Conservation (phyloP, 1,140 invertebrate species). For the Rhyacophila brunnea region DNA sequence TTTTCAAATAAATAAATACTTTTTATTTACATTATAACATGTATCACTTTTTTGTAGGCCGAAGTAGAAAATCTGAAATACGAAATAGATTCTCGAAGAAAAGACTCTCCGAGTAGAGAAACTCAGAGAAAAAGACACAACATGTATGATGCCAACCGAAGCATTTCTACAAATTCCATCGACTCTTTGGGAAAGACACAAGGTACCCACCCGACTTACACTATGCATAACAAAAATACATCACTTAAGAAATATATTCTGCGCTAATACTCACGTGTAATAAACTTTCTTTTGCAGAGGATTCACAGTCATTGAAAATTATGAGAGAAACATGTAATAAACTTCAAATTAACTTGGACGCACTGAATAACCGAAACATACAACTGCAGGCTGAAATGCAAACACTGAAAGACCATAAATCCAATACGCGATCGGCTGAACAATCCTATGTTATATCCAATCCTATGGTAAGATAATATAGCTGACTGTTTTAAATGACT, state of each 20-base stretch:
- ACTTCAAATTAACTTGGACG: background rate
- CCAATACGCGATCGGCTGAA: too few species aligned
- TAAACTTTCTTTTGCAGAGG: background rate
- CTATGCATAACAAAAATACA: too few species aligned
- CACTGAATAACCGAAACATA: background rate
- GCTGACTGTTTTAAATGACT: too few species aligned
- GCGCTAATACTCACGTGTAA: background rate
- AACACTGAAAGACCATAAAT: too few species aligned
- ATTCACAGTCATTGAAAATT: background rate
- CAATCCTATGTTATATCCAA: too few species aligned
- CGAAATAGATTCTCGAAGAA: constrained; percentile 13
- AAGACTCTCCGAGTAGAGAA: constrained; percentile 18
- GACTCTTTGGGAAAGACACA: too few species aligned
- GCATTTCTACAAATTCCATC: background rate
- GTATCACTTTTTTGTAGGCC: constrained; percentile 6
- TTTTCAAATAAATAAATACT: too few species aligned
- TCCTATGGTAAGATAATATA: too few species aligned
- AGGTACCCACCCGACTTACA: too few species aligned
- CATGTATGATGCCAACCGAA: constrained; percentile 22
- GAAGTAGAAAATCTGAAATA: constrained; percentile 17
- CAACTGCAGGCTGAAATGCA: too few species aligned
- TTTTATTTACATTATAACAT: background rate
- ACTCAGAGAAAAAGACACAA: constrained; percentile 20
- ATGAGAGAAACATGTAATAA: background rate
- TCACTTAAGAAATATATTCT: too few species aligned